Base-by-base conservation (phyloP, 2,888 invertebrate species). In the Acanthosoma haemorrhoidale region DNA sequence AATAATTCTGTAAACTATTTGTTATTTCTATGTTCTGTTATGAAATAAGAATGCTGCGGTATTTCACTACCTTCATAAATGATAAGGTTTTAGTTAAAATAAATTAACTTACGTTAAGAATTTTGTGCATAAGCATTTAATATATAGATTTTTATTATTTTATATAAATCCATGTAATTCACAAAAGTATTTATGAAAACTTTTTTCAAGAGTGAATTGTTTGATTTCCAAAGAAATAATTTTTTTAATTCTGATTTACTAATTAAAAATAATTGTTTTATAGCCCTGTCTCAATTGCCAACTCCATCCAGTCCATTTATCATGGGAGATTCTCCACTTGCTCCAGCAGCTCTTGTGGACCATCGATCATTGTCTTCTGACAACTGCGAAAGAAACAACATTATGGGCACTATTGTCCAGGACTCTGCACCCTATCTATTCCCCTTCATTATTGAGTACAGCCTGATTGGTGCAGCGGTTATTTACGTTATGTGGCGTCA, bases 401-500 rank as follows among this genome's bases (percentile, higher is more conserved):
- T 93, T 77, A 94, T 95, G 94, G 94, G 94, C 57, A 91, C 88
- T 60, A 94, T 95, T 76, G 94, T 95, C 8, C 88, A 91, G 77
- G 94, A 94, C 79, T 91, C 96, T 0, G 93, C 96, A 9, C 96
- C 96, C 0, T 96, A 94, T 80, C 84, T 96, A 64, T 97, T 93
- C 82, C 96, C 96, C 0, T 96, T 96, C 81, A 94, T 95, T 78
- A 93, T 96, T 77, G 94, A 96, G 80, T 96, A 96, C 82, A 94
- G 95, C 73, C 83, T 96, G 74, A 94, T 97, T 78, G 95, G 95
- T 18, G 94, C 96, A 63, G 94, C 95, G 66, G 95, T 96, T 41
- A 89, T 96, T 77, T 96, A 94, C 80, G 92, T 95, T 67, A 96
- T 96, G 93, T 96, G 96, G 96, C 90, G 92, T 79, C 93, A 93